Evolutionary conservation across 2,888 invertebrate species (phyloP).

Genomic region (Diploptera punctata): DNA sequence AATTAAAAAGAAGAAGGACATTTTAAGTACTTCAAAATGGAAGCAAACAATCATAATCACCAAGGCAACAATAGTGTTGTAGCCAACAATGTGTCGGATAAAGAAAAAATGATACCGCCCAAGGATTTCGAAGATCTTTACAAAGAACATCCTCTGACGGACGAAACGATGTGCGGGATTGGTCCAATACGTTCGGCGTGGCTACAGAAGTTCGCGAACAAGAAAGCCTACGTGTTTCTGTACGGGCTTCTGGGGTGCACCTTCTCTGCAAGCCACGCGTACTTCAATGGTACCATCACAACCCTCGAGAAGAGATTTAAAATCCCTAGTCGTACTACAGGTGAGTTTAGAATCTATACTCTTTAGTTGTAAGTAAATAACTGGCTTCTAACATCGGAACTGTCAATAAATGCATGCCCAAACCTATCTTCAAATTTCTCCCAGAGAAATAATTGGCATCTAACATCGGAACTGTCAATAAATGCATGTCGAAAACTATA

Average conservation of each 20-base stretch:
- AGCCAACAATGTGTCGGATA: neutral
- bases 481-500: too few species aligned
- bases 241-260: conserved; percentile 73
- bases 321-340: conserved; percentile 73
- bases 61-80: neutral
- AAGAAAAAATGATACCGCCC: conserved; percentile 16
- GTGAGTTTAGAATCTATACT: too few species aligned
- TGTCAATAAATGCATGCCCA: too few species aligned
- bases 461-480: too few species aligned
- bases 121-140: conserved; percentile 56
- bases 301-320: conserved; percentile 76
- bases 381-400: too few species aligned
- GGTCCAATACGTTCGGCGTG: conserved; percentile 64
- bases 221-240: conserved; percentile 65
- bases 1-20: too few species aligned
- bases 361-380: too few species aligned
- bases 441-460: too few species aligned
- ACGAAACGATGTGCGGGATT: conserved; percentile 70
- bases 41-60: neutral
- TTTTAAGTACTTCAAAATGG: too few species aligned
- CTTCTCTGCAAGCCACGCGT: conserved; percentile 72
- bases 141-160: conserved; percentile 60
- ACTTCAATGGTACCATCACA: conserved; percentile 76
- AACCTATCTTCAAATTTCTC: too few species aligned
- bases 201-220: conserved; percentile 65